Base-by-base conservation (phyloP, 2,113 vertebrate genomes). In the Platysteira castanea region DNA sequence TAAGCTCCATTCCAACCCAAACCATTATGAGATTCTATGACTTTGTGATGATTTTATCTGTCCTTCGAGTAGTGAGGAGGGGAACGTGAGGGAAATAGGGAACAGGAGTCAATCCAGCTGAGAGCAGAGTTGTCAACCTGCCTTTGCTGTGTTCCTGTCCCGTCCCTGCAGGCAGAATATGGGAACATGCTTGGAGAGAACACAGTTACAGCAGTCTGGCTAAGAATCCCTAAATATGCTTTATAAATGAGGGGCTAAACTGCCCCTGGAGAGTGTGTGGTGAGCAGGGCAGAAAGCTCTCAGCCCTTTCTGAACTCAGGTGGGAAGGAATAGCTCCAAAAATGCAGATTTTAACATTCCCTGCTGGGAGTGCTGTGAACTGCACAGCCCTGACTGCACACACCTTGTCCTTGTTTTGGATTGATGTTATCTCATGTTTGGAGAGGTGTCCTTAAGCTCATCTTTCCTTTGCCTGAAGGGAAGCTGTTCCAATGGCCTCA, bases 401-500 rank as follows among this genome's bases (percentile, higher is more conserved):
- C 9, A 10, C 49, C 39, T 46, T 24, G 26, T 65, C 84, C 75
- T 63, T 28, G 13, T 15, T 88, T 44, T n/a, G 49, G 41, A 7
- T 28, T 90, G 79, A 71, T 61, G 28, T 50, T 59, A 22, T 8
- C 59, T 21, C 15, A 11, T 28, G 49, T 64, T 56, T 88, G 26
- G 13, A 65, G 64, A 27, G 39, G 11, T 93, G 47, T 90, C 35
- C 57, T 77, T 60, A 78, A 52, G 79, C 77, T 89, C 74, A 9
- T 61, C 23, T 33, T 52, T n/a, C 78, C 28, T 78, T 90, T 71
- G 67, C 7, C 77, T 63, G n/a, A 46, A 61, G 50, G 86, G 46
- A 53, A 90, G 60, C 75, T 52, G 27, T 46, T 52, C 16, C 11
- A 79, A 98, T 98, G 98, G 96, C 96, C 41, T 97, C 96, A 15